Conservation (phyloP, 2,113 vertebrate genomes). For the Megaptera novaeangliae region DNA sequence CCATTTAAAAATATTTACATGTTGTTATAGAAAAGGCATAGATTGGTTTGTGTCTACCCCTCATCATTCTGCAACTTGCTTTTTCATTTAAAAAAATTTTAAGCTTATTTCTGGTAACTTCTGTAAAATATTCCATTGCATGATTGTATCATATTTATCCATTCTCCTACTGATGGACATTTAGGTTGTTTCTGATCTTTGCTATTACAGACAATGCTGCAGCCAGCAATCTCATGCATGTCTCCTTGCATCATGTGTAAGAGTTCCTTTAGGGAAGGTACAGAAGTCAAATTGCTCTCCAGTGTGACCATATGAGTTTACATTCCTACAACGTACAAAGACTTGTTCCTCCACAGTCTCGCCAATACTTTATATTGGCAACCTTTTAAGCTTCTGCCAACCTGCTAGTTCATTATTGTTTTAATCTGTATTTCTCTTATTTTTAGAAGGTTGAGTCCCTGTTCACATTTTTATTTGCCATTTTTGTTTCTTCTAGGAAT, state of each 20-base stretch:
- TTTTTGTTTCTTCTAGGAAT: constrained; percentile 15
- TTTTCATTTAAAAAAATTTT: not conserved
- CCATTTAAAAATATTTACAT: not conserved
- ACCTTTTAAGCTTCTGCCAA: not conserved
- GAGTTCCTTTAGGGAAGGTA: not conserved
- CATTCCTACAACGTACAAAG: too few relatives aligned
- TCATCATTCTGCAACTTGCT: not conserved
- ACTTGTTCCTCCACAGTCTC: not conserved
- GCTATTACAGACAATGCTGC: not conserved
- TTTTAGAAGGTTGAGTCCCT: not conserved
- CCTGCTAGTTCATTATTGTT: not conserved
- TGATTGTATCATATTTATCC: not conserved
- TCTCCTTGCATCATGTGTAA: not conserved
- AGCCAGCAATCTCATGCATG: not conserved
- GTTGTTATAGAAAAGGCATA: not conserved
- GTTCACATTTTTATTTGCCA: not conserved
- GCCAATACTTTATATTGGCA: not conserved
- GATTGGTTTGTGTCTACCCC: not conserved
- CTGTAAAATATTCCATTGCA: not conserved
- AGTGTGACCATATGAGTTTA: not conserved
- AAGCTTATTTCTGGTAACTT: not conserved
- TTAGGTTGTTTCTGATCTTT: not conserved
- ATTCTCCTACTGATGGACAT: not conserved
- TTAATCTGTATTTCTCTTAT: constrained; percentile 1
- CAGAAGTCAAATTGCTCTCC: not conserved